A percentile compares a stretch with the other conserved stretches of the same genome.
phyloP scores from a whole-genome alignment of 2,113 vertebrate genomes.

The Notothenia rossii region DNA sequence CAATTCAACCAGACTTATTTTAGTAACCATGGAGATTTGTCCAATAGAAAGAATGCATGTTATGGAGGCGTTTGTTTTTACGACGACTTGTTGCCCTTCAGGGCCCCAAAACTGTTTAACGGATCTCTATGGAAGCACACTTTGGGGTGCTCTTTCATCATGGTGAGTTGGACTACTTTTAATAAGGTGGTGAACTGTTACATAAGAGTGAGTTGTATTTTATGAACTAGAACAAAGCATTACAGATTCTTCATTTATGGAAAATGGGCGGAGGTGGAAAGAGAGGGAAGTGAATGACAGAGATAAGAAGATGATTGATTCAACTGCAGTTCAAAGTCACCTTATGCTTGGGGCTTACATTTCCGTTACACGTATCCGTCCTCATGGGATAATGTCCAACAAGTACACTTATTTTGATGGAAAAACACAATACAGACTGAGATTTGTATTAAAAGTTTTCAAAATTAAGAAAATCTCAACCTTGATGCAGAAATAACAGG shows the following conservation, averaged over 20 bases:
- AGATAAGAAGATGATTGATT: conserved; percentile 26
- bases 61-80: background rate
- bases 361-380: conserved; percentile 3
- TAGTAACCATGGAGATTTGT: too few species aligned
- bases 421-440: too few species aligned
- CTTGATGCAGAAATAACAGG: too few species aligned
- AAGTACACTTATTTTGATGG: too few species aligned
- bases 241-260: background rate
- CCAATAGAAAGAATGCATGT: too few species aligned
- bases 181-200: background rate
- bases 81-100: background rate
- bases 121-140: background rate
- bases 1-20: too few species aligned
- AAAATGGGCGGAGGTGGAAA: background rate
- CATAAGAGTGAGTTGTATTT: background rate
- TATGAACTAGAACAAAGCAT: conserved; percentile 1
- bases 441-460: too few species aligned
- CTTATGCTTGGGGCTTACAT: background rate
- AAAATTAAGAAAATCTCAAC: too few species aligned
- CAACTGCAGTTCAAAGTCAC: background rate
- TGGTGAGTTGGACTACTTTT: background rate
- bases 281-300: conserved; percentile 12
- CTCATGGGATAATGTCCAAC: background rate
- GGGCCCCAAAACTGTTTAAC: background rate
- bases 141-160: background rate